These are phyloP conservation scores for Criorhina ranunculi DNA, from an alignment of 2,888 invertebrate species.

Conservation along the genomic window DNA sequence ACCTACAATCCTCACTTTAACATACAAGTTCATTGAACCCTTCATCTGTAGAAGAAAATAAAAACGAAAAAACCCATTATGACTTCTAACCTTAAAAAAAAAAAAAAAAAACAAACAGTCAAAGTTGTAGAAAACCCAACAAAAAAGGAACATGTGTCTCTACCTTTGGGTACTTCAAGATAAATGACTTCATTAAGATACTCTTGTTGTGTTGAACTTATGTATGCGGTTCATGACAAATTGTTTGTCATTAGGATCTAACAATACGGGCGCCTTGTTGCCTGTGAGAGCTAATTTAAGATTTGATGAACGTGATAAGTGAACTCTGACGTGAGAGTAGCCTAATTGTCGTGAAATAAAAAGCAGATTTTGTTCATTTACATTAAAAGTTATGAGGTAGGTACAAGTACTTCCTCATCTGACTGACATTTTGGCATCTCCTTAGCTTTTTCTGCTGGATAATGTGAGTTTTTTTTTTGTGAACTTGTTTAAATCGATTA, in stretches of 20 bases:
- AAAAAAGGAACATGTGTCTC: constrained; percentile 34
- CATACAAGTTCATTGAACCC: constrained; percentile 33
- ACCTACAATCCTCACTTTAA: constrained; percentile 18
- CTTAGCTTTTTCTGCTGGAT: background rate
- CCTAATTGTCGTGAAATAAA: constrained; percentile 33
- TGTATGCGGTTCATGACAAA: constrained; percentile 48
- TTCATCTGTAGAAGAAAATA: background rate
- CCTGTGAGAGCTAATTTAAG: constrained; percentile 25
- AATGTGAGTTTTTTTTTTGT: background rate
- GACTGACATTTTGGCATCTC: background rate
- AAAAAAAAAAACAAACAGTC: no score
- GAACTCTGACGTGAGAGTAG: constrained; percentile 23
- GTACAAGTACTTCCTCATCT: constrained; percentile 34
- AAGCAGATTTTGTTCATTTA: constrained; percentile 13
- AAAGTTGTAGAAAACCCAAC: constrained; percentile 3
- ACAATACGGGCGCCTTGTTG: constrained; percentile 44
- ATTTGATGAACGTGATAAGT: constrained; percentile 51
- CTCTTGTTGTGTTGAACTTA: constrained; percentile 24
- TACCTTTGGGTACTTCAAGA: constrained; percentile 20
- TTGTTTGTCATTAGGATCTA: constrained; percentile 43
- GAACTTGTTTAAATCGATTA: background rate
- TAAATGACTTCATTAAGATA: constrained; percentile 63
- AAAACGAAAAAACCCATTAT: background rate
- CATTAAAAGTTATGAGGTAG: constrained; percentile 18
- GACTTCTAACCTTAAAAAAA: background rate